Conservation (phyloP, 64 coral and sea anemone genomes). For the Pocillopora damicornis region DNA sequence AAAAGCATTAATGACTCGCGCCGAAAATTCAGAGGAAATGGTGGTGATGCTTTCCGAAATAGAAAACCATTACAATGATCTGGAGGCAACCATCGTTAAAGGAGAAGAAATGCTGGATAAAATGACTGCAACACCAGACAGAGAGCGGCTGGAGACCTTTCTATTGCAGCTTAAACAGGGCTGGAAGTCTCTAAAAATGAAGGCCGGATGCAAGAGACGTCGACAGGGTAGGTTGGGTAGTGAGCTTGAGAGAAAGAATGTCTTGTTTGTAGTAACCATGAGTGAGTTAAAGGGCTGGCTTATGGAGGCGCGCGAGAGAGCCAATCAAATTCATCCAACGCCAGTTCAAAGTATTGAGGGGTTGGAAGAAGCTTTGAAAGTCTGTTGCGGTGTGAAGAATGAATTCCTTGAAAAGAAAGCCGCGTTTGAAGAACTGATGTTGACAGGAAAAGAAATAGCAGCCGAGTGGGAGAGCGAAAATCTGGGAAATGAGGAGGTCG, state of each 20-base stretch:
- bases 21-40: constrained; percentile 7
- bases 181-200: constrained; percentile 44
- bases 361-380: constrained; percentile 44
- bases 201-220: constrained; percentile 35
- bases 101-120: not conserved
- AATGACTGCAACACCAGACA: not conserved
- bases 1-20: not conserved
- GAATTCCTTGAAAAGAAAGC: constrained; percentile 26
- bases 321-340: not conserved
- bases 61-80: constrained; percentile 12
- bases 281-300: constrained; percentile 37
- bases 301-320: constrained; percentile 22
- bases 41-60: constrained; percentile 24
- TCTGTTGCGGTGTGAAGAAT: constrained; percentile 8
- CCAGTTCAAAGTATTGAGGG: not conserved
- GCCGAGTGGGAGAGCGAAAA: constrained; percentile 14
- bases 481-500: not conserved
- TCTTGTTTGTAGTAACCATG: constrained; percentile 42
- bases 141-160: not conserved
- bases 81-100: constrained; percentile 39
- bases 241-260: constrained; percentile 66
- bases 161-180: constrained; percentile 42
- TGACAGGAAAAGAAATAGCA: constrained; percentile 35
- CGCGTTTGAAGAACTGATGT: constrained; percentile 11
- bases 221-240: constrained; percentile 38